phyloP scores from a whole-genome alignment of 2,797 vertebrate genomes.

The Chiloscyllium punctatum region DNA sequence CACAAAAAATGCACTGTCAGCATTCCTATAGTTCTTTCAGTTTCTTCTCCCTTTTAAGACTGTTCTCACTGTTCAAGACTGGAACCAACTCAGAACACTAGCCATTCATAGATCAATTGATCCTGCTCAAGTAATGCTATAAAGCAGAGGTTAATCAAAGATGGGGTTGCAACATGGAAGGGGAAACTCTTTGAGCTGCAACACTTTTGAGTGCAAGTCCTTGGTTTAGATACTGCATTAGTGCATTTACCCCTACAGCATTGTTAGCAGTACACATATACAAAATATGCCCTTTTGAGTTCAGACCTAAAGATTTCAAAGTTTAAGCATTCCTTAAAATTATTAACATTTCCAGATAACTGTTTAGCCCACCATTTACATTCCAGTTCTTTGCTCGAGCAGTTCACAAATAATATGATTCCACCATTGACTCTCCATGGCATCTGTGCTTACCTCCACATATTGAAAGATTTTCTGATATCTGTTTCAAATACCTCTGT shows the following conservation, averaged over 20 bases:
- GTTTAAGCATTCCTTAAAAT: not conserved
- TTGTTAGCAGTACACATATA: not conserved
- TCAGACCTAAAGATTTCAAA: too few relatives aligned
- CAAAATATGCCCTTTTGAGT: not conserved
- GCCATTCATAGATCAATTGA: not conserved
- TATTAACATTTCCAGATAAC: not conserved
- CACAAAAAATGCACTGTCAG: not conserved
- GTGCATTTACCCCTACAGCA: not conserved
- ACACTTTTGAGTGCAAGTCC: not conserved
- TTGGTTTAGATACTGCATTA: not conserved
- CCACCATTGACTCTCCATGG: not conserved
- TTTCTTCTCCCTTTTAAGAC: not conserved
- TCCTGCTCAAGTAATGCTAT: not conserved
- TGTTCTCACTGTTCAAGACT: not conserved
- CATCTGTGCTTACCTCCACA: not conserved
- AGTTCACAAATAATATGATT: not conserved
- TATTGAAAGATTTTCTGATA: not conserved
- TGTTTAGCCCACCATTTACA: not conserved
- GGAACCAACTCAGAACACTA: not conserved
- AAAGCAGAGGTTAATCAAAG: not conserved
- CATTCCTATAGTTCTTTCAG: not conserved
- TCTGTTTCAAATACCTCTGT: not conserved
- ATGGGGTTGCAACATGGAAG: not conserved
- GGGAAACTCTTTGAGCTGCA: not conserved
- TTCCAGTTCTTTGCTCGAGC: not conserved